Percentiles rank a stretch among this genome's conserved stretches.
Evolutionary conservation across 2,797 vertebrate species (phyloP).

Genomic region (Acridotheres tristis): DNA sequence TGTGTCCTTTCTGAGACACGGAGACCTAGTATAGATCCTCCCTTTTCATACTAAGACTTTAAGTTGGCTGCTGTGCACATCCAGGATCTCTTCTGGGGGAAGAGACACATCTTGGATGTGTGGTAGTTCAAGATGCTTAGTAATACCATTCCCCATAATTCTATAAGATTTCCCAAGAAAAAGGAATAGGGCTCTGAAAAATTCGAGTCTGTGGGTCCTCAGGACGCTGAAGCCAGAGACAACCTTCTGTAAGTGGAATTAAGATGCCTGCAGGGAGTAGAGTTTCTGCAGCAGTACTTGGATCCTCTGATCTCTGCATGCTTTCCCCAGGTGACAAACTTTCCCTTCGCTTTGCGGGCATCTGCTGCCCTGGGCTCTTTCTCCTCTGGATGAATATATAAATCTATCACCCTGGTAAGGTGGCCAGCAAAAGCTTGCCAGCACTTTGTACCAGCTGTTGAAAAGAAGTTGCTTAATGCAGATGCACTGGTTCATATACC

Average conservation of each 20-base stretch:
- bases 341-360: neutral
- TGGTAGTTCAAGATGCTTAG: neutral
- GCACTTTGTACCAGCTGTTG: slow-evolving; percentile 13
- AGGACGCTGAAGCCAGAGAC: neutral
- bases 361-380: slow-evolving; percentile 19
- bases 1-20: neutral
- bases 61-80: neutral
- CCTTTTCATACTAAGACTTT: neutral
- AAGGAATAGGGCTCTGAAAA: neutral
- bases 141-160: neutral
- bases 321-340: slow-evolving; percentile 45
- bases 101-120: neutral
- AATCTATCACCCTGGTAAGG: neutral
- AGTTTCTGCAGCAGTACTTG: neutral
- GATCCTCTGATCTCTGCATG: slow-evolving; percentile 41
- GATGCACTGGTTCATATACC: neutral
- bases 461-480: neutral
- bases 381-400: neutral
- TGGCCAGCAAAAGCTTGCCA: slow-evolving; percentile 10
- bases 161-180: neutral
- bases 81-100: neutral
- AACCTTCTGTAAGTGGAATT: neutral
- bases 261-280: neutral
- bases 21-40: neutral
- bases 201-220: neutral